These are phyloP conservation scores for Oncorhynchus kisutch DNA, from an alignment of 2,113 vertebrate species.

Conservation along the genomic window DNA sequence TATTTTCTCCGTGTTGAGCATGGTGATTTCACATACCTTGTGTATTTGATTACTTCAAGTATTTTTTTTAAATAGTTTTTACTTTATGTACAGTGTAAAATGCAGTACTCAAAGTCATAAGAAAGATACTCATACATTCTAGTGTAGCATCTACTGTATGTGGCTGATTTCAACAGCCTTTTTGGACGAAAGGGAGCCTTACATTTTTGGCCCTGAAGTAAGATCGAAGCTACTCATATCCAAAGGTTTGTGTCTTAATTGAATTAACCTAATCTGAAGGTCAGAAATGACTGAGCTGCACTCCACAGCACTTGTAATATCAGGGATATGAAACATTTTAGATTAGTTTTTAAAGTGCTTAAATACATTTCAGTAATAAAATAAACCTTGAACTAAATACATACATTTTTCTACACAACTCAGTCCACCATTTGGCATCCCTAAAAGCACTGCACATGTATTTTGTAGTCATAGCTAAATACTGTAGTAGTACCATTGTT, in stretches of 20 bases:
- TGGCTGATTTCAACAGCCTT: not conserved
- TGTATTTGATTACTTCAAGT: not conserved
- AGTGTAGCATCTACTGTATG: not conserved
- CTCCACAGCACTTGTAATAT: not conserved
- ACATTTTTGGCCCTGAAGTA: too few species aligned
- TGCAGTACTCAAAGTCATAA: not conserved
- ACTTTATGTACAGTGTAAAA: constrained; percentile 12
- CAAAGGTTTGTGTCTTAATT: not conserved
- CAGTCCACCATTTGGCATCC: constrained; percentile 16
- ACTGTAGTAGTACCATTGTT: not conserved
- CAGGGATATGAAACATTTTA: not conserved
- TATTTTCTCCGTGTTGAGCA: constrained; percentile 25
- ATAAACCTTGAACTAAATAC: not conserved
- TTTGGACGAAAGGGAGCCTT: not conserved
- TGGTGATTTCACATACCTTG: constrained; percentile 13
- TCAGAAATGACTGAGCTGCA: not conserved
- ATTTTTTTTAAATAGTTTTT: constrained; percentile 7
- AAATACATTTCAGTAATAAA: not conserved
- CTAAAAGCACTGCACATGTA: not conserved
- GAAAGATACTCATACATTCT: not conserved
- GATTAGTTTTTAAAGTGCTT: not conserved
- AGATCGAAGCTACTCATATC: not conserved
- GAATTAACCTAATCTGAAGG: not conserved
- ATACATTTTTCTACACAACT: constrained; percentile 2
- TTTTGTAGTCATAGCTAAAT: constrained; percentile 12